Conservation (phyloP, 2,888 invertebrate species). For the Conomelus anceps region DNA sequence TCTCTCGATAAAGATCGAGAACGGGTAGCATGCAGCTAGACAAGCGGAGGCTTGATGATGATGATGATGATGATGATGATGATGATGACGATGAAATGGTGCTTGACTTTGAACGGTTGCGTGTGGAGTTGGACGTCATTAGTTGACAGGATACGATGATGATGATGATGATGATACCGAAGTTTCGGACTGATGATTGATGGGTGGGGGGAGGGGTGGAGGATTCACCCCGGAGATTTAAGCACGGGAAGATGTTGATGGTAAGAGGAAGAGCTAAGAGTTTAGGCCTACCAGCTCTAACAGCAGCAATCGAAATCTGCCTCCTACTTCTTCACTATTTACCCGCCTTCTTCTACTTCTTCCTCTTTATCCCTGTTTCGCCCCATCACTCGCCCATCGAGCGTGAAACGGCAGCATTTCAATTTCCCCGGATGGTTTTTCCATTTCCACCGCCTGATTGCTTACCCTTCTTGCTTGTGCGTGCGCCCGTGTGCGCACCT, state of each 20-base stretch:
- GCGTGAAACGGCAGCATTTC: not conserved
- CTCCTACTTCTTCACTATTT: not conserved
- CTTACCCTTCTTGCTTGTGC: not conserved
- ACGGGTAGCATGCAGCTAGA: not conserved
- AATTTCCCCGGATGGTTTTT: not conserved
- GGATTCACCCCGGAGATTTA: not conserved
- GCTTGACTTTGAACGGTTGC: not conserved
- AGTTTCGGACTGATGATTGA: not conserved
- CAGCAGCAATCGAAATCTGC: not conserved
- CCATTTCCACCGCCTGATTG: not conserved
- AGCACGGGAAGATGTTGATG: not conserved
- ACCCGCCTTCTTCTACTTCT: not conserved
- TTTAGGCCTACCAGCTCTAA: not conserved
- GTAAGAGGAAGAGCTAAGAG: not conserved
- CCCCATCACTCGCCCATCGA: not conserved
- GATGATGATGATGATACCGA: not conserved
- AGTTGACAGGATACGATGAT: not conserved
- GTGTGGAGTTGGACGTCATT: not conserved
- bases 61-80: not conserved
- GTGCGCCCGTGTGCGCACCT: not conserved
- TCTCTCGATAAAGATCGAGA: not conserved
- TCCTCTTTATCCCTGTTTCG: not conserved
- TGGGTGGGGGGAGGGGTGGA: not conserved
- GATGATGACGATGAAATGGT: not conserved
- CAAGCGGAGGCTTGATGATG: not conserved